A percentile compares a stretch with the other conserved stretches of the same genome.
These are phyloP conservation scores for Rissa tridactyla DNA, from an alignment of 2,113 vertebrate genomes.

Conservation along the genomic window DNA sequence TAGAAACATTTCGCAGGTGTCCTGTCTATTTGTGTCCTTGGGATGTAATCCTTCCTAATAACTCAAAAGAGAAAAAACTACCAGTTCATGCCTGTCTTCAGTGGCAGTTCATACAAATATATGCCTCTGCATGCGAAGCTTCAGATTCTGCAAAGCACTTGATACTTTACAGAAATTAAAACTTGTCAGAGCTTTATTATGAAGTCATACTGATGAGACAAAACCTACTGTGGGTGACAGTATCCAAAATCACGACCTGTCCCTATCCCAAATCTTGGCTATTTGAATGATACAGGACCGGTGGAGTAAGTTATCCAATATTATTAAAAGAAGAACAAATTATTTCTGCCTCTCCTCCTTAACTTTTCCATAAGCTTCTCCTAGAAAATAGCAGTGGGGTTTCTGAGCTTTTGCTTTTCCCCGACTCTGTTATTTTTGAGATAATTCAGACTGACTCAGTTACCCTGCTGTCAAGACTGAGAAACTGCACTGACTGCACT, in stretches of 20 bases:
- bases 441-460: conserved; percentile 22
- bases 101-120: not conserved
- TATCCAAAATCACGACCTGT: not conserved
- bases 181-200: not conserved
- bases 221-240: not conserved
- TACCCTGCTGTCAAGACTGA: conserved; percentile 18
- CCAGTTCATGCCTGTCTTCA: not conserved
- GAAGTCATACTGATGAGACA: not conserved
- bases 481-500: not conserved
- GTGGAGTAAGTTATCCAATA: not conserved
- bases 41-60: not conserved
- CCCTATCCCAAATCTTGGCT: not conserved
- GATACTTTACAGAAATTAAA: not conserved
- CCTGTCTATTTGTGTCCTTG: not conserved
- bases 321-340: not conserved
- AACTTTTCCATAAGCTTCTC: not conserved
- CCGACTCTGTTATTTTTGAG: conserved; percentile 16
- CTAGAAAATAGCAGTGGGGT: not conserved
- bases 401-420: conserved; percentile 13
- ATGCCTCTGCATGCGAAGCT: not conserved
- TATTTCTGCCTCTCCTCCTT: not conserved
- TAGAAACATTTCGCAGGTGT: not conserved
- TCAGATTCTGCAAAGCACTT: not conserved
- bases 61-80: not conserved
- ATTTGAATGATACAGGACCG: not conserved